Evolutionary conservation across 1,140 invertebrate species (phyloP).

Genomic region (Frieseomelitta varia): DNA sequence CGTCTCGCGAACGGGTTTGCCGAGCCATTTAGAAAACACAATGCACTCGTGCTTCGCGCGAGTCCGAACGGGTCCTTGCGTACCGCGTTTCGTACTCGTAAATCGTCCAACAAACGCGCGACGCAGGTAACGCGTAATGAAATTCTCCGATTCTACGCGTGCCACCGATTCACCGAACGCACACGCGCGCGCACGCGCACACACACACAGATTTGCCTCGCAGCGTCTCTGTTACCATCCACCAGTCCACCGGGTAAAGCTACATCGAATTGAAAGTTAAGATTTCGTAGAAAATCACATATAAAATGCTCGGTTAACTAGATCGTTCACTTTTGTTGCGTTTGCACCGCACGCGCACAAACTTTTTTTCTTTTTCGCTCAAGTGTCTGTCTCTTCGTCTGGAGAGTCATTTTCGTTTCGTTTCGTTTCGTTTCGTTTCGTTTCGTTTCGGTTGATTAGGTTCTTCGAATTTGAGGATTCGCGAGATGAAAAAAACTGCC

Average conservation of each 20-base stretch:
- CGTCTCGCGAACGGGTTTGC: conserved; percentile 37
- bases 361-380: not conserved
- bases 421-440: too few relatives aligned
- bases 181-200: not conserved
- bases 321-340: conserved; percentile 12
- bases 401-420: not conserved
- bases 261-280: conserved; percentile 40
- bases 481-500: conserved; percentile 52
- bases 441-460: not conserved
- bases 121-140: conserved; percentile 34
- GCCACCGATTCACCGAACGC: conserved; percentile 9
- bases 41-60: conserved; percentile 32
- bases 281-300: conserved; percentile 69
- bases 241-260: conserved; percentile 28
- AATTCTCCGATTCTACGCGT: conserved; percentile 11
- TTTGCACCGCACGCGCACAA: conserved; percentile 19
- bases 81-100: conserved; percentile 16
- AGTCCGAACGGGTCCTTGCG: not conserved
- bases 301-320: conserved; percentile 63
- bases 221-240: not conserved
- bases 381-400: conserved; percentile 4
- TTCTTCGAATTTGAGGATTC: not conserved
- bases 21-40: conserved; percentile 68
- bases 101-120: conserved; percentile 51
- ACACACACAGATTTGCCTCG: not conserved